Conservation (phyloP, 2,113 vertebrate genomes). For the Falco punctatus region DNA sequence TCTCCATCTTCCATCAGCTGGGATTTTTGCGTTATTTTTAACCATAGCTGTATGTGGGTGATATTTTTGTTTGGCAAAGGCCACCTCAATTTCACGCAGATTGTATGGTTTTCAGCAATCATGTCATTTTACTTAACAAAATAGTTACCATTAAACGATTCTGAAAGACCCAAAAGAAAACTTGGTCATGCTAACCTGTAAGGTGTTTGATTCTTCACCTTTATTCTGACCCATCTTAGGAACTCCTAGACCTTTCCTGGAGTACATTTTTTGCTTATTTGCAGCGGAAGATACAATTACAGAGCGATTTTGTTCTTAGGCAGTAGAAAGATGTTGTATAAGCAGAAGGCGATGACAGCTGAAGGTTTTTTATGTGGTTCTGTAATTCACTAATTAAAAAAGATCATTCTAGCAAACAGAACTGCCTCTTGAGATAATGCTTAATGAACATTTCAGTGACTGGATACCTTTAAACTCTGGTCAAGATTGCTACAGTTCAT, state of each 20-base stretch:
- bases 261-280: neutral
- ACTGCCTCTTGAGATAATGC: slow-evolving; percentile 60
- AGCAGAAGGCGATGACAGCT: slow-evolving; percentile 22
- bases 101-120: neutral
- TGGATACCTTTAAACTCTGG: slow-evolving; percentile 47
- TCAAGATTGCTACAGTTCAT: slow-evolving; percentile 43
- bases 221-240: neutral
- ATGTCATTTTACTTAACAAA: neutral
- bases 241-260: neutral
- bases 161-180: neutral
- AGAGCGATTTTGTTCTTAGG: slow-evolving; percentile 28
- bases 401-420: slow-evolving; percentile 59
- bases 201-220: neutral
- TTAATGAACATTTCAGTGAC: slow-evolving; percentile 67
- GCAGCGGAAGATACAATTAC: slow-evolving; percentile 17
- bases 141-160: neutral
- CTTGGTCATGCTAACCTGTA: neutral
- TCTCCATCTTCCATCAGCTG: neutral
- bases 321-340: slow-evolving; percentile 34
- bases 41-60: accelerated
- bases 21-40: neutral
- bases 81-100: accelerated
- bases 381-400: slow-evolving; percentile 58
- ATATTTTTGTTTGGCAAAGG: neutral
- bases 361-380: slow-evolving; percentile 38